Evolutionary conservation across 1,140 invertebrate genomes (phyloP).

Genomic region (Dreissena rostriformis): DNA sequence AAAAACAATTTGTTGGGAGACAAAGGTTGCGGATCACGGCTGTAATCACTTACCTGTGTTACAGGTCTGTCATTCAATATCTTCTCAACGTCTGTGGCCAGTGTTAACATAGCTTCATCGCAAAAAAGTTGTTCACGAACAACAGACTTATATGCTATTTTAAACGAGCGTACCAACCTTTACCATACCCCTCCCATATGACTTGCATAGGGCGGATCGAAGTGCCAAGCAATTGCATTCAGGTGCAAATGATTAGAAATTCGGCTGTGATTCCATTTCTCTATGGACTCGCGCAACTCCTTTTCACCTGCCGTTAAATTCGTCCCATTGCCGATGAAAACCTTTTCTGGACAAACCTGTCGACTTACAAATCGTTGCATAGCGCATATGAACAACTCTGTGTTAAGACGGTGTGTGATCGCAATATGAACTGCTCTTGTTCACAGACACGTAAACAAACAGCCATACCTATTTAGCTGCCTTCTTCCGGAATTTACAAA

Average conservation of each 20-base stretch:
- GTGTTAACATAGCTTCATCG: constrained; percentile 8
- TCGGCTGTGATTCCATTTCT: no score
- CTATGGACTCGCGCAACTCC: no score
- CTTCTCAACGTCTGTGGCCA: constrained; percentile 13
- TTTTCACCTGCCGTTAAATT: constrained; percentile 57
- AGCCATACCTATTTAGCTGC: constrained; percentile 43
- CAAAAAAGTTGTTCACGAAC: constrained; percentile 27
- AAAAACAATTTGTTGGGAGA: constrained; percentile 36
- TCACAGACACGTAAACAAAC: constrained; percentile 52
- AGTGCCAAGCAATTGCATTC: not conserved
- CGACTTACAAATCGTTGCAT: no score
- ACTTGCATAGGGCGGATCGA: constrained; percentile 39
- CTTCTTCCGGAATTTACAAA: not conserved
- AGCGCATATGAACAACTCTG: no score
- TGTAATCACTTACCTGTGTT: not conserved
- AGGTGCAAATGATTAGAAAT: not conserved
- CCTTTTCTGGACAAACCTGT: no score
- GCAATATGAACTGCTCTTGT: constrained; percentile 57
- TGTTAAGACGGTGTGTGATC: no score
- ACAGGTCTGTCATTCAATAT: no score
- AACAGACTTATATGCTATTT: not conserved
- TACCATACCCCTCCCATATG: constrained; percentile 55
- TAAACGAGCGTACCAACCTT: constrained; percentile 12
- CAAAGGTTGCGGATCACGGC: no score
- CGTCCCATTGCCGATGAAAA: constrained; percentile 49